Percentiles rank a stretch among this genome's conserved stretches.
Conservation (phyloP, 30 jellyfish, hydroid and myxozoan species). For the Pseudorhiza aurosa region DNA sequence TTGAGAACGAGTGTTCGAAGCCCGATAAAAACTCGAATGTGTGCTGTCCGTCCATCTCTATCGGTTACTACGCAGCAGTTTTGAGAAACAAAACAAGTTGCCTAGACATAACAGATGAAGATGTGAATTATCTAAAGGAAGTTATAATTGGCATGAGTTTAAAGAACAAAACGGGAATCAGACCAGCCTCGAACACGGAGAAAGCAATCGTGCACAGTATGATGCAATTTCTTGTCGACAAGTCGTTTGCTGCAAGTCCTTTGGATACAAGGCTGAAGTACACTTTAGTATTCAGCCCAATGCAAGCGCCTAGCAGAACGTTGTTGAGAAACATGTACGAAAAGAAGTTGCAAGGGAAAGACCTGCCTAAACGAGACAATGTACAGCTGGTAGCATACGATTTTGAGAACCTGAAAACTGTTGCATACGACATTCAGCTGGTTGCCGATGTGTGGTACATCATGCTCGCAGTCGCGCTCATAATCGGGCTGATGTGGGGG, state of each 20-base stretch:
- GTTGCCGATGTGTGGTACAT: slow-evolving; percentile 66
- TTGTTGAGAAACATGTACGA: slow-evolving; percentile 25
- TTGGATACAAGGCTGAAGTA: slow-evolving; percentile 24
- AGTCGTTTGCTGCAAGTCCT: slow-evolving; percentile 11
- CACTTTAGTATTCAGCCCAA: slow-evolving; percentile 60
- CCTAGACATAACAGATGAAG: slow-evolving; percentile 28
- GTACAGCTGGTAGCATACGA: slow-evolving; percentile 59
- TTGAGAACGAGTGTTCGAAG: slow-evolving; percentile 40
- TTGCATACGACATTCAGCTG: slow-evolving; percentile 53
- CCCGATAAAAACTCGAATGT: background rate
- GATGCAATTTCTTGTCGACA: slow-evolving; percentile 55
- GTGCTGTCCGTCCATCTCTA: slow-evolving; percentile 61
- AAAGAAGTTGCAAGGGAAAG: background rate
- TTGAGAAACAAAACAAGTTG: slow-evolving; percentile 35
- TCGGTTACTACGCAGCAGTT: slow-evolving; percentile 59
- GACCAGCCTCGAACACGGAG: background rate
- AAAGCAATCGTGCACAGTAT: slow-evolving; percentile 3
- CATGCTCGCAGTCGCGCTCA: slow-evolving; percentile 60
- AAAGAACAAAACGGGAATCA: background rate
- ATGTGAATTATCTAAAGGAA: slow-evolving; percentile 19
- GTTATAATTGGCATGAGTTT: background rate
- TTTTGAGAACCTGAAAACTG: slow-evolving; percentile 35
- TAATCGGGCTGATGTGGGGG: slow-evolving; percentile 58
- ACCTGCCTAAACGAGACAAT: background rate
- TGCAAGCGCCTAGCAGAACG: slow-evolving; percentile 31